Evolutionary conservation across 2,888 invertebrate genomes (phyloP).

Genomic region (Aspidapion aeneum): DNA sequence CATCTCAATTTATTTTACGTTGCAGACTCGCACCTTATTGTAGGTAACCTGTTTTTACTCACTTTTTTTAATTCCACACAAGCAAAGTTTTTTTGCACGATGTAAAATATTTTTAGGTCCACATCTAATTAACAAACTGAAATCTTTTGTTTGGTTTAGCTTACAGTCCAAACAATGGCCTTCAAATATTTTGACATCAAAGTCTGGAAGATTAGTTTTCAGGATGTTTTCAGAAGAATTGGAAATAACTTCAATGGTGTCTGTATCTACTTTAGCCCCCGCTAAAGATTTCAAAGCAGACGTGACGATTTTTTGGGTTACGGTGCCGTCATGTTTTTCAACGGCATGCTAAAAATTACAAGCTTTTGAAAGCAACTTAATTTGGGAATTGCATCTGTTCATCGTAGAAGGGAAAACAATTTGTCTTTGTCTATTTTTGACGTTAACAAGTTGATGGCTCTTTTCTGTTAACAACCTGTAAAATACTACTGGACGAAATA

Average conservation of each 20-base stretch:
- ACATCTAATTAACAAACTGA: not conserved
- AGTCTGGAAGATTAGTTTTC: not conserved
- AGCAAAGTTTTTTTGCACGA: not conserved
- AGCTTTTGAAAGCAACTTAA: too few relatives aligned
- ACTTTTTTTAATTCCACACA: not conserved
- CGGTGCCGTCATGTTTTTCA: not conserved
- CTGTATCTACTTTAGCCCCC: not conserved
- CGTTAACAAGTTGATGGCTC: too few relatives aligned
- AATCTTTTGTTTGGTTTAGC: not conserved
- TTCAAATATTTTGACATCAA: not conserved
- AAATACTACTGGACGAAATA: too few relatives aligned
- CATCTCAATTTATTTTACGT: too few relatives aligned
- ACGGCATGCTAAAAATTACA: too few relatives aligned
- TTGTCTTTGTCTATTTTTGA: too few relatives aligned
- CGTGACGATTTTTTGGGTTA: not conserved
- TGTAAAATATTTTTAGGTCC: not conserved
- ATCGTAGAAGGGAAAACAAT: too few relatives aligned
- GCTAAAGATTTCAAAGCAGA: not conserved
- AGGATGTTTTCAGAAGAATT: not conserved
- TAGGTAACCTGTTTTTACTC: too few relatives aligned
- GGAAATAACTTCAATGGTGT: not conserved
- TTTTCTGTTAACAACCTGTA: too few relatives aligned
- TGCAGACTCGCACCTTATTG: too few relatives aligned
- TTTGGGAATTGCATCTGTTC: too few relatives aligned
- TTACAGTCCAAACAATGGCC: not conserved